Evolutionary conservation across 2,797 vertebrate species (phyloP).

Genomic region (Ciconia nigra): DNA sequence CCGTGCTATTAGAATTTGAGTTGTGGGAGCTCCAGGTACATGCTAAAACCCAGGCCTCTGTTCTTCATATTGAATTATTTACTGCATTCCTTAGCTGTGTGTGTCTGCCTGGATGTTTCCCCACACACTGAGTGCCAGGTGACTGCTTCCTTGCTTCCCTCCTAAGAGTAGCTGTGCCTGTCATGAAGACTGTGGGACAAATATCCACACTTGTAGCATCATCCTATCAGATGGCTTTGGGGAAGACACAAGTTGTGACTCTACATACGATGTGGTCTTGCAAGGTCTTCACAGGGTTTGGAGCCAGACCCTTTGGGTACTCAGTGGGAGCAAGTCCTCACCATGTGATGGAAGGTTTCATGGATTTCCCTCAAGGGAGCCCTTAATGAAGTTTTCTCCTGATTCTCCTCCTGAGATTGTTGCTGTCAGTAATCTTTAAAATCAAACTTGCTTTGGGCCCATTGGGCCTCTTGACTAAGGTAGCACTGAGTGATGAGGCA

Average conservation of each 20-base stretch:
- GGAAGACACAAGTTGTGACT: background rate
- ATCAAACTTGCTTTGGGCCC: background rate
- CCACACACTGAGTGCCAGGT: background rate
- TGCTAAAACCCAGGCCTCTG: background rate
- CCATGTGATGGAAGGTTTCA: background rate
- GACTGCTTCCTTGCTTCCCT: background rate
- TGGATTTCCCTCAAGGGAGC: background rate
- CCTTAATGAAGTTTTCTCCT: background rate
- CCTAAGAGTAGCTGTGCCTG: background rate
- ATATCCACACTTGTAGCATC: background rate
- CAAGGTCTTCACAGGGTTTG: background rate
- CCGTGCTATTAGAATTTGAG: background rate
- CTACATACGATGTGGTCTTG: rapidly evolving
- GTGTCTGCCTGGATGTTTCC: background rate
- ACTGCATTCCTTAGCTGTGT: background rate
- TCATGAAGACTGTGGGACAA: background rate
- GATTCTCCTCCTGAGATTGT: background rate
- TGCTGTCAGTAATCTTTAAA: background rate
- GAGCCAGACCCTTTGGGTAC: background rate
- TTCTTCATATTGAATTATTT: background rate
- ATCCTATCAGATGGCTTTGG: background rate
- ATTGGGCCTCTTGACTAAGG: background rate
- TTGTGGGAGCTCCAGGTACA: background rate
- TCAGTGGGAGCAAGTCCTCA: background rate
- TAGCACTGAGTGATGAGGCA: background rate